Percentiles rank a stretch among this genome's conserved stretches.
Evolutionary conservation across 2,888 invertebrate genomes (phyloP).

Genomic region (Rhaphigaster nebulosa): DNA sequence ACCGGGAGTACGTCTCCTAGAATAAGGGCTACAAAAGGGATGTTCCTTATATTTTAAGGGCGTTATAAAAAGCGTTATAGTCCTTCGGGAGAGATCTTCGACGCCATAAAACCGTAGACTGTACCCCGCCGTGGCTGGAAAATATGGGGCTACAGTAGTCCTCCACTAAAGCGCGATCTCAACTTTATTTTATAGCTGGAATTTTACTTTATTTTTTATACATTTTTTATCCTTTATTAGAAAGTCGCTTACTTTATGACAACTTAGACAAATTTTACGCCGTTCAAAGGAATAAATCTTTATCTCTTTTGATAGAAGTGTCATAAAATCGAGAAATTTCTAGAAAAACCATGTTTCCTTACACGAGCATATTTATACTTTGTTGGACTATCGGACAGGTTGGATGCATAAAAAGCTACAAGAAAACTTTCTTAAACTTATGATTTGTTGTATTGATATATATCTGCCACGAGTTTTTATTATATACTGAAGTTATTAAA

Average conservation of each 20-base stretch:
- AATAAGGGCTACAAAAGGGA: conserved; percentile 5
- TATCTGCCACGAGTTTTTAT: too few species aligned
- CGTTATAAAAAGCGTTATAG: conserved; percentile 49
- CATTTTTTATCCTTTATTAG: conserved; percentile 21
- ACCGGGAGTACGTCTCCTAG: background rate
- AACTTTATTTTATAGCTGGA: conserved; percentile 30
- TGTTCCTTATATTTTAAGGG: conserved; percentile 40
- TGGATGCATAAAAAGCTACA: background rate
- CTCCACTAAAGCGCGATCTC: background rate
- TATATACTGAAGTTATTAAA: background rate
- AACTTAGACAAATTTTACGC: conserved; percentile 35
- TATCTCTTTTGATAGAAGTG: background rate
- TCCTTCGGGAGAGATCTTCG: background rate
- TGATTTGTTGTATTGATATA: background rate
- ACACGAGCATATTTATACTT: background rate
- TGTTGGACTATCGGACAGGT: background rate
- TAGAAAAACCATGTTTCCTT: background rate
- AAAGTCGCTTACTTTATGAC: conserved; percentile 32
- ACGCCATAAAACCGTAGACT: conserved; percentile 13
- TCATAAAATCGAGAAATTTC: background rate
- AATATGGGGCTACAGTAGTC: conserved; percentile 40
- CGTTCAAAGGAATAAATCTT: conserved; percentile 13
- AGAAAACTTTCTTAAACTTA: background rate
- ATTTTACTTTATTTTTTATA: background rate
- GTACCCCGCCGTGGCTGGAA: background rate